These are phyloP conservation scores for Avahi laniger DNA, from an alignment of 2,797 vertebrate genomes.

Conservation along the genomic window DNA sequence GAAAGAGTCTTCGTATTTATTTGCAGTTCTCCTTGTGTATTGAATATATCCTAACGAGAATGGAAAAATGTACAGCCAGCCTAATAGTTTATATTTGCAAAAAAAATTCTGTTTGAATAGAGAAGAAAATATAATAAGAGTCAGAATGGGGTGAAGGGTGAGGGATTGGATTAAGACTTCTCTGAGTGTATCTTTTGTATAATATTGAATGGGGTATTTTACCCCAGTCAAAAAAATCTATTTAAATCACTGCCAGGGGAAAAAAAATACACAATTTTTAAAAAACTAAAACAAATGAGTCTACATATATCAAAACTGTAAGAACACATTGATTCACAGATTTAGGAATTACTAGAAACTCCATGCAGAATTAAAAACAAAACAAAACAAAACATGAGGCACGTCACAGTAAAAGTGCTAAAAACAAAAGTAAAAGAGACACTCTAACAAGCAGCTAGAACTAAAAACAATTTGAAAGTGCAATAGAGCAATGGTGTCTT, in stretches of 20 bases:
- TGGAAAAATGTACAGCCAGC: background rate
- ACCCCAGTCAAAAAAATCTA: background rate
- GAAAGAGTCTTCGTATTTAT: background rate
- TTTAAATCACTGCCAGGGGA: background rate
- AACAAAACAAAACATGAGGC: background rate
- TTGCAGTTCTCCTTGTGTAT: background rate
- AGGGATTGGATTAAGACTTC: background rate
- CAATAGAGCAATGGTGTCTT: background rate
- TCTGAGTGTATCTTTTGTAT: background rate
- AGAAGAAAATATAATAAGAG: background rate
- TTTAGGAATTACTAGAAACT: background rate
- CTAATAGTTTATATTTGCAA: background rate
- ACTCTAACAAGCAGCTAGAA: background rate
- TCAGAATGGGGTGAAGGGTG: background rate
- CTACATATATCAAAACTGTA: background rate
- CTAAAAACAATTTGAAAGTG: background rate
- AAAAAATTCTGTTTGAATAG: background rate
- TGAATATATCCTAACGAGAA: background rate
- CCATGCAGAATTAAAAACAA: background rate
- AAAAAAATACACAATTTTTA: background rate
- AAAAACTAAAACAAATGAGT: background rate
- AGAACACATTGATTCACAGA: background rate
- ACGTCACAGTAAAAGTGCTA: background rate
- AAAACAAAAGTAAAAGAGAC: background rate
- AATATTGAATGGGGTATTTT: background rate